Evolutionary conservation across 2,797 vertebrate species (phyloP).

Genomic region (Parauchenoglanis punctatus): DNA sequence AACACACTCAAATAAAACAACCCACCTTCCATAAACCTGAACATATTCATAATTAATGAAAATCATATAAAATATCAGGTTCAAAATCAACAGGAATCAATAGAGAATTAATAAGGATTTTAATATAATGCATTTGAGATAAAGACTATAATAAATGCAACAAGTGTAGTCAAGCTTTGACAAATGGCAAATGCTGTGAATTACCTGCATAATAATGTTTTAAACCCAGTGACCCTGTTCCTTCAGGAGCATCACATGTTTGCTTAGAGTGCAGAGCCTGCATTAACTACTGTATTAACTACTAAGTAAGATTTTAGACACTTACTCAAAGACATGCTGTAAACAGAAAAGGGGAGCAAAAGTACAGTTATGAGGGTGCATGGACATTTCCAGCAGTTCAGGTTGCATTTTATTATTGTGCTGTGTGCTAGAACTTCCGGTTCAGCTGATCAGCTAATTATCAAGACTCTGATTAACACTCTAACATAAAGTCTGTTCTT

Average conservation of each 20-base stretch:
- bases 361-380: not conserved
- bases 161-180: conserved; percentile 3
- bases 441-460: not conserved
- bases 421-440: not conserved
- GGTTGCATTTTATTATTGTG: not conserved
- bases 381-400: not conserved
- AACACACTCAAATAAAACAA: conserved; percentile 59
- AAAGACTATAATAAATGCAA: conserved; percentile 60
- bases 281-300: conserved; percentile 24
- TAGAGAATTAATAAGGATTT: conserved; percentile 42
- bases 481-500: not conserved
- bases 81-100: conserved; percentile 36
- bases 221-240: conserved; percentile 33
- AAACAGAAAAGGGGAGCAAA: not conserved
- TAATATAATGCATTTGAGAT: conserved; percentile 38
- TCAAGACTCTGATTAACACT: not conserved
- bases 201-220: conserved; percentile 29
- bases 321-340: not conserved
- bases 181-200: not conserved
- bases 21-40: conserved; percentile 57
- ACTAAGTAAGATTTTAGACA: conserved; percentile 6
- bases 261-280: not conserved
- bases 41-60: conserved; percentile 51
- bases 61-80: conserved; percentile 44
- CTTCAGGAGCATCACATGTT: conserved; percentile 7